These are phyloP conservation scores for Puma concolor DNA, from an alignment of 2,113 vertebrate species.

Conservation along the genomic window DNA sequence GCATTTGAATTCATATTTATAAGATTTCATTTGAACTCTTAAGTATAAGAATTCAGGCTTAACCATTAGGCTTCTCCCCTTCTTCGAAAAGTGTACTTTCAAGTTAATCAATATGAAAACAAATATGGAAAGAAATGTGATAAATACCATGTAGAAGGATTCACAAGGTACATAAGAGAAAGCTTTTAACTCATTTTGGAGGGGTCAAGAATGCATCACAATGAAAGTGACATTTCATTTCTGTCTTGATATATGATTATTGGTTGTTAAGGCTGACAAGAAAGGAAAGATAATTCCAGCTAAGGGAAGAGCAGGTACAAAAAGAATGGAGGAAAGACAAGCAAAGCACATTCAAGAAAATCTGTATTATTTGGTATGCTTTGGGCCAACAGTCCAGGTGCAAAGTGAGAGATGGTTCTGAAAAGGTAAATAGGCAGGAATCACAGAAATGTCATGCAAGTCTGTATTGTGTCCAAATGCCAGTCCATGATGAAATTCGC, in stretches of 20 bases:
- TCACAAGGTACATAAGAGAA: background rate
- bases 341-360: background rate
- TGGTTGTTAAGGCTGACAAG: background rate
- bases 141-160: background rate
- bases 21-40: background rate
- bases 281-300: background rate
- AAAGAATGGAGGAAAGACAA: background rate
- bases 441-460: background rate
- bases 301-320: background rate
- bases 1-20: background rate
- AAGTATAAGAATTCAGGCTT: background rate
- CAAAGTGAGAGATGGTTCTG: background rate
- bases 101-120: background rate
- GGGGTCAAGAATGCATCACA: background rate
- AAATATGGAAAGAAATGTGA: background rate
- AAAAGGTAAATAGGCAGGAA: background rate
- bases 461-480: background rate
- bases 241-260: background rate
- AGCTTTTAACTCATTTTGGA: background rate
- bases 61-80: background rate
- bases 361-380: background rate
- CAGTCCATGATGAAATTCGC: background rate
- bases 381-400: background rate
- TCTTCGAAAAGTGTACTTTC: background rate
- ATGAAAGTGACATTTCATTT: background rate